A percentile compares a stretch with the other conserved stretches of the same genome.
Conservation (phyloP, 2,797 vertebrate genomes). For the Glyptemys insculpta region DNA sequence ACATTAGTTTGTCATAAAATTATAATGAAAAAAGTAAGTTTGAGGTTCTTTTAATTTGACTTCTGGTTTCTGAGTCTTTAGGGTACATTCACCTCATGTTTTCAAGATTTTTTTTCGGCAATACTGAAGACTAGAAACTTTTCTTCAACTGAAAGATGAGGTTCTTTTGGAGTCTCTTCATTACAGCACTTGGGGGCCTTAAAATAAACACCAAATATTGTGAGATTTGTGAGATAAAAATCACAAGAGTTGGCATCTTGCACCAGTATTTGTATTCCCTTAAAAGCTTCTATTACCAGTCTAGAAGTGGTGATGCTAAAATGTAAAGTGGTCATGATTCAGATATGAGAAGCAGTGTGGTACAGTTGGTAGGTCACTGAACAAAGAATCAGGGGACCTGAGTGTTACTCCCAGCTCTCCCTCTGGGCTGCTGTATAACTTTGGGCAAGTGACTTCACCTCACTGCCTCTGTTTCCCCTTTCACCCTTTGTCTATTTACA, state of each 20-base stretch:
- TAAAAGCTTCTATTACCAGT: not conserved
- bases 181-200: not conserved
- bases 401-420: not conserved
- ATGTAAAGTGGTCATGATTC: not conserved
- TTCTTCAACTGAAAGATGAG: not conserved
- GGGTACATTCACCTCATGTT: not conserved
- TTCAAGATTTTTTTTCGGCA: not conserved
- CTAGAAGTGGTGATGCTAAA: not conserved
- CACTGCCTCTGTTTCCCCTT: not conserved
- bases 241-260: not conserved
- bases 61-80: not conserved
- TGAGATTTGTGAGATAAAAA: not conserved
- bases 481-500: not conserved
- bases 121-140: not conserved
- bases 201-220: not conserved
- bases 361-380: not conserved
- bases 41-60: not conserved
- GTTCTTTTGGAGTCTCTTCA: not conserved
- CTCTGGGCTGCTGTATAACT: not conserved
- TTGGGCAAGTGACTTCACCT: not conserved
- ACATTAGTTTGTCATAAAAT: not conserved
- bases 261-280: not conserved
- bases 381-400: not conserved
- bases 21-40: not conserved
- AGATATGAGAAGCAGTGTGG: not conserved